These are phyloP conservation scores for Callaeas wilsoni DNA, from an alignment of 2,113 vertebrate genomes.

Conservation along the genomic window DNA sequence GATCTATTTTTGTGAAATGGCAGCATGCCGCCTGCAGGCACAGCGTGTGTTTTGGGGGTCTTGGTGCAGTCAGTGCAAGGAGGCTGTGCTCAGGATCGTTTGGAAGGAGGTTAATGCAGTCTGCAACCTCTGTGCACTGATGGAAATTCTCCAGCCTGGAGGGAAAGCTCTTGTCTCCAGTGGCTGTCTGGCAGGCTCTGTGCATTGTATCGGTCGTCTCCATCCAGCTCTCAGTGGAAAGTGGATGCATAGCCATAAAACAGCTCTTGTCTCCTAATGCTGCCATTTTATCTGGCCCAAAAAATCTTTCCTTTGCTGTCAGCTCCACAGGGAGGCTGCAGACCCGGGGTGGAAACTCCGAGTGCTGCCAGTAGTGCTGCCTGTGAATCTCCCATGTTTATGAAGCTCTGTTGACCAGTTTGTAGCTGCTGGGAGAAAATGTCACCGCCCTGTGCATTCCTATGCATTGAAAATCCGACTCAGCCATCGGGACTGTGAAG, in stretches of 20 bases:
- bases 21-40: background rate
- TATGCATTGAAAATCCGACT: background rate
- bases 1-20: background rate
- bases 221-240: conserved; percentile 12
- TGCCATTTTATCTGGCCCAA: conserved; percentile 30
- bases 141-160: conserved; percentile 12
- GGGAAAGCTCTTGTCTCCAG: background rate
- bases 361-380: conserved; percentile 15
- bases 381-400: background rate
- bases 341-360: background rate
- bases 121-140: background rate
- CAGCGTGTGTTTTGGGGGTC: accelerated
- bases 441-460: background rate
- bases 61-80: background rate
- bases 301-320: conserved; percentile 39
- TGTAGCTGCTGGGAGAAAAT: background rate
- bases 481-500: accelerated
- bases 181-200: background rate
- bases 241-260: conserved; percentile 21
- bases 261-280: background rate
- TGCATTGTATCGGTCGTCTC: background rate
- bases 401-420: background rate
- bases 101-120: background rate
- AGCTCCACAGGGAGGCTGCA: conserved; percentile 18
- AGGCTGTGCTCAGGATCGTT: background rate